Conservation (phyloP, 2,888 invertebrate genomes). For the Bruchidius siliquastri region DNA sequence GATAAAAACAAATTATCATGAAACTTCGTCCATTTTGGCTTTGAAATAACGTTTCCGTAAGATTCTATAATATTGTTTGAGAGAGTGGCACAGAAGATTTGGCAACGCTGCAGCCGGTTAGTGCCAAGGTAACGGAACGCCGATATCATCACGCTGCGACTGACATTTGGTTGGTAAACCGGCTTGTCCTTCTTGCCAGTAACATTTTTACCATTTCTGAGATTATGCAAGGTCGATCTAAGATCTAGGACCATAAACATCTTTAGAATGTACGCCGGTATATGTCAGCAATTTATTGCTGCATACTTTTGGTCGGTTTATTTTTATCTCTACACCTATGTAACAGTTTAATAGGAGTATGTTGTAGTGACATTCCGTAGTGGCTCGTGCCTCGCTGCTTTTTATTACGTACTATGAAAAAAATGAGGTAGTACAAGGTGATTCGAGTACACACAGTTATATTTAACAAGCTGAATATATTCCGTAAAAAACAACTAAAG, state of each 20-base stretch:
- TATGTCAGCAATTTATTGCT: slow-evolving; percentile 1
- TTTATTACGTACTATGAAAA: not conserved
- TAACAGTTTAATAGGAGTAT: not conserved
- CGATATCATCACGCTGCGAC: slow-evolving; percentile 13
- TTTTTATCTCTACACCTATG: not conserved
- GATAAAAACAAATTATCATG: no score
- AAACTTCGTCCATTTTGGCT: no score
- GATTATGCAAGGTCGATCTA: slow-evolving; percentile 22
- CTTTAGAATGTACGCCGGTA: slow-evolving; percentile 9
- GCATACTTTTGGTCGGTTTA: not conserved
- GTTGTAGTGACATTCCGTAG: not conserved
- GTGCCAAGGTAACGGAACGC: slow-evolving; percentile 13
- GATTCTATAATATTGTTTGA: not conserved
- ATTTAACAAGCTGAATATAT: not conserved
- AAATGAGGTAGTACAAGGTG: not conserved
- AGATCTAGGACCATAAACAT: slow-evolving; percentile 22
- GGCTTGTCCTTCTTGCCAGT: slow-evolving; percentile 13
- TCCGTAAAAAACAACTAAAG: not conserved
- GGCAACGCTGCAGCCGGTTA: slow-evolving; percentile 2
- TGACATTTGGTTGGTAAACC: slow-evolving; percentile 14
- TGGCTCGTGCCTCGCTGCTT: not conserved
- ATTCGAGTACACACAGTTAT: not conserved
- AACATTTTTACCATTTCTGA: slow-evolving; percentile 22
- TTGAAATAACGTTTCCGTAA: no score
- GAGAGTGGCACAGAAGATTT: not conserved